These are phyloP conservation scores for Cephalopterus ornatus DNA, from an alignment of 2,113 vertebrate species.

Conservation along the genomic window DNA sequence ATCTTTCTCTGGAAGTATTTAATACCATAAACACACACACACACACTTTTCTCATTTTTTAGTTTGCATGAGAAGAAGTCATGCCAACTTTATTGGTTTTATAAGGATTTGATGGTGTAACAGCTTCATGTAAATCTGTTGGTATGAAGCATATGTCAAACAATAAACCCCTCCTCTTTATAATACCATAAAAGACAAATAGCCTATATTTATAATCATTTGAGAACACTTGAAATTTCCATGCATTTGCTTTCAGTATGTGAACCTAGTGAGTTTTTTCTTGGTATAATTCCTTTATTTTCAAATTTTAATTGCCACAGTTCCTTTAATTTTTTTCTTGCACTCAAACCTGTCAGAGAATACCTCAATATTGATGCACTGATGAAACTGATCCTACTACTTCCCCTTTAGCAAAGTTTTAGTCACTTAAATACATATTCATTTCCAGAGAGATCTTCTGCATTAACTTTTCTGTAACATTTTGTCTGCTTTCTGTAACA, in stretches of 20 bases:
- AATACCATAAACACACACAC: not conserved
- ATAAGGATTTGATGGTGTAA: not conserved
- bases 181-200: not conserved
- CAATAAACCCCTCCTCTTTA: not conserved
- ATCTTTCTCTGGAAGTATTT: not conserved
- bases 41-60: not conserved
- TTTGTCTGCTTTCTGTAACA: not conserved
- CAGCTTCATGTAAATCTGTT: not conserved
- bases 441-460: not conserved
- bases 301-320: not conserved
- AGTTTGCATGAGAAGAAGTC: not conserved
- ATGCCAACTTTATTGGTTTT: not conserved
- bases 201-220: not conserved
- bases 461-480: not conserved
- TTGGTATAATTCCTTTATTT: not conserved
- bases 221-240: not conserved
- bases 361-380: not conserved
- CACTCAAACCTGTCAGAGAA: not conserved
- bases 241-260: not conserved
- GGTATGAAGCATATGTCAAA: not conserved
- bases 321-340: not conserved
- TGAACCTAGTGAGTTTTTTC: not conserved
- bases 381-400: not conserved
- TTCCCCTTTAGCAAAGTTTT: not conserved
- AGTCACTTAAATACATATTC: not conserved